Evolutionary conservation across 2,797 vertebrate species (phyloP), one percentile per base, ranked within the genome.

Genomic region (Coilia nasus): DNA sequence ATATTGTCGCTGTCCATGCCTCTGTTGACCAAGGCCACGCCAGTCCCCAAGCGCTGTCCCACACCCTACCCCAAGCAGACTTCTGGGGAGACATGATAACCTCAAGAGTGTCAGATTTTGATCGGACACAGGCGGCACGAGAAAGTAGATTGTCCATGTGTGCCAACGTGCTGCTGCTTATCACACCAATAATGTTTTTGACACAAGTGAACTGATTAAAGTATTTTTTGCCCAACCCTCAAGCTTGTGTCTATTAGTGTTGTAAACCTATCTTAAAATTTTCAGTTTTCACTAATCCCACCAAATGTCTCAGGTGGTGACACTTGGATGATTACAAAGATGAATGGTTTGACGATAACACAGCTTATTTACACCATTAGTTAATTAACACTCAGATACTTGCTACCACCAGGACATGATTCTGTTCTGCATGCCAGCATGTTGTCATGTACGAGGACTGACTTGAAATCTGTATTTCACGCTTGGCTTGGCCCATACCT

Each of bases 1-100:
- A 57, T 90, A 44, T 57, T n/a, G 60, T 89, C 87, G 0, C 67
- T 84, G 35, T 88, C 88, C 19, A 88, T 85, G 56, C 56, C 84
- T 0, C 23, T 50, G 0, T 11, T 84, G 57, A 86, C 64, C 2
- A 83, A 89, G 67, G 44, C 6, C 83, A 83, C 14, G 31, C 47
- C 3, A 12, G 71, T 60, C 84, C 23, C n/a, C 35, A 82, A 67
- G 75, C 50, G 62, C 23, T 12, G 57, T 71, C 67, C 28, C 28
- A 6, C 21, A 44, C 59, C 87, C 11, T 59, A 60, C 23, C 41
- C 15, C 2, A 41, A n/a, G 2, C 67, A 83, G 67, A 78, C 31
- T 5, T 41, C 71, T 21, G 71, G 19, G 35, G 41, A 78, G 71
- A 78, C 71, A 21, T 78, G 71, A 78, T 12, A 31, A 71, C 25